A percentile compares a stretch with the other conserved stretches of the same genome.
These are phyloP conservation scores for Aphelenchoides avenae DNA, from an alignment of 1,140 invertebrate species.

Conservation along the genomic window DNA sequence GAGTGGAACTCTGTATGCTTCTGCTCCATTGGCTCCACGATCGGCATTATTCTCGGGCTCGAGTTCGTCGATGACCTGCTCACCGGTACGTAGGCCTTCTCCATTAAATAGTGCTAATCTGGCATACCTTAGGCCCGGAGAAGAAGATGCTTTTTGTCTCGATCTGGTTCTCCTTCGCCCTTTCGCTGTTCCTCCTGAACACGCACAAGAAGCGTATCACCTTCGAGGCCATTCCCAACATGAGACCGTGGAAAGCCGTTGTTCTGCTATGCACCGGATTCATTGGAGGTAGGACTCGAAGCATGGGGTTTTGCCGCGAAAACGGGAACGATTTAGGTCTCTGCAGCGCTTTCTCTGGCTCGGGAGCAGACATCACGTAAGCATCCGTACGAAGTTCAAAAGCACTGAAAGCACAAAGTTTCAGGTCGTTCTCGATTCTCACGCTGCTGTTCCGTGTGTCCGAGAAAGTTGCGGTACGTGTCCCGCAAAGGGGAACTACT, in stretches of 20 bases:
- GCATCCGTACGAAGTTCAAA: too few relatives aligned
- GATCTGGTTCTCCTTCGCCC: conserved; percentile 55
- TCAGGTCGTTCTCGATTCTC: conserved; percentile 52
- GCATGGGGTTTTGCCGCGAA: conserved; percentile 12
- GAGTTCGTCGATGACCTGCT: conserved; percentile 29
- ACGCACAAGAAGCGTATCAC: conserved; percentile 44
- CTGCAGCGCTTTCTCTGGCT: conserved; percentile 49
- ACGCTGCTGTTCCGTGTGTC: conserved; percentile 52
- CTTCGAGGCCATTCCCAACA: conserved; percentile 35
- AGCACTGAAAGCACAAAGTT: too few relatives aligned
- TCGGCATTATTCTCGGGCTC: conserved; percentile 37
- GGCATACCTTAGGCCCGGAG: conserved; percentile 16
- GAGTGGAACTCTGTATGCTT: conserved; percentile 38
- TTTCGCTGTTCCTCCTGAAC: conserved; percentile 51
- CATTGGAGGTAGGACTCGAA: conserved; percentile 43
- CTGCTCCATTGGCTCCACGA: conserved; percentile 24
- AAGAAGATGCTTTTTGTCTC: conserved; percentile 57
- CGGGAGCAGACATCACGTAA: conserved; percentile 54
- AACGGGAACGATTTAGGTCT: conserved; percentile 24
- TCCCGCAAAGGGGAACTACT: too few relatives aligned
- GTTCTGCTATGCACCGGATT: conserved; percentile 49
- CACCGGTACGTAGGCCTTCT: too few relatives aligned
- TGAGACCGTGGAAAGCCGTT: conserved; percentile 38
- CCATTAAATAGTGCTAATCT: background rate
- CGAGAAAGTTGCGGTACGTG: conserved; percentile 50